A percentile compares a stretch with the other conserved stretches of the same genome.
phyloP scores from a whole-genome alignment of 2,797 vertebrate species.

The Sciaenops ocellatus region DNA sequence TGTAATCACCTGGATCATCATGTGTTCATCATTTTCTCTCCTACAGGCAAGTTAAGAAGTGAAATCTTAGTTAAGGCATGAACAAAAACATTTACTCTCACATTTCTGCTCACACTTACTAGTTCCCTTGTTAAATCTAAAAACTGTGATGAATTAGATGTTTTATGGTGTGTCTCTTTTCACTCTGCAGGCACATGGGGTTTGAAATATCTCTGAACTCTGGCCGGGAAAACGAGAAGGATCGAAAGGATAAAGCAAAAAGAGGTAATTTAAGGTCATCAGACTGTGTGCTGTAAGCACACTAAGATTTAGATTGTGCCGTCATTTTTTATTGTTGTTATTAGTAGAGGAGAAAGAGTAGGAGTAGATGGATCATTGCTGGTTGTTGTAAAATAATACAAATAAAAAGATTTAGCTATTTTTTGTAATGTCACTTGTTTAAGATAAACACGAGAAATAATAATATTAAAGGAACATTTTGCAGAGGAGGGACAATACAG shows the following conservation, averaged over 20 bases:
- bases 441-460: not conserved
- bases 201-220: constrained; percentile 28
- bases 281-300: not conserved
- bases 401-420: not conserved
- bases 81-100: too few relatives aligned
- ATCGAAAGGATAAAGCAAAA: constrained; percentile 16
- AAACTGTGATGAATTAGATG: not conserved
- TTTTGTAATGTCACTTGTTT: not conserved
- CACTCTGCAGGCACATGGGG: constrained; percentile 47
- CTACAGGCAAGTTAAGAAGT: too few relatives aligned
- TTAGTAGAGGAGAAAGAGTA: not conserved
- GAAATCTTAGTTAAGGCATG: too few relatives aligned
- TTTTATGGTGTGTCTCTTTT: constrained; percentile 13
- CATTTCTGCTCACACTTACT: too few relatives aligned
- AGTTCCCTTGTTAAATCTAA: not conserved
- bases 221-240: not conserved
- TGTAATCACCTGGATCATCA: too few relatives aligned
- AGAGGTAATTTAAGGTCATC: constrained; percentile 38
- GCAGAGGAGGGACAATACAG: not conserved
- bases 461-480: not conserved
- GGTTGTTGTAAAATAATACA: not conserved
- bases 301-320: not conserved
- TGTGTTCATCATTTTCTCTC: too few relatives aligned
- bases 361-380: not conserved
- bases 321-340: not conserved